Evolutionary conservation across 2,797 vertebrate genomes (phyloP), one percentile per base, ranked within the genome.

Genomic region (Siniperca obscura): DNA sequence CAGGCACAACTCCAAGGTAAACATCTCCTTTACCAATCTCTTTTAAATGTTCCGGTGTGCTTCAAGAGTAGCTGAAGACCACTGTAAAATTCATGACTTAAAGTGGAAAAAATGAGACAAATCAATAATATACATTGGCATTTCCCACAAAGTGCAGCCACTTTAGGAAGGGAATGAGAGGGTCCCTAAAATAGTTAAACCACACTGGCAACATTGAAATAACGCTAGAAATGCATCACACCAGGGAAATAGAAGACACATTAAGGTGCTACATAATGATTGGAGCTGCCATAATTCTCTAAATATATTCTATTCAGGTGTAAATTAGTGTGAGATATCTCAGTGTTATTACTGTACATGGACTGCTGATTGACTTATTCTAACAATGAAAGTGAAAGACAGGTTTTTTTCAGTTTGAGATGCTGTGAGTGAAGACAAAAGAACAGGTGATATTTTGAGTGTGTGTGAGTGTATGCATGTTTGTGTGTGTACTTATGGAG

Each of bases 311-410:
- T 50, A 36, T 73, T 72, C 76, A 90, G 86, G 89, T 88, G 89
- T 70, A 89, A 92, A 93, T 93, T 77, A 89, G 78, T 84, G 81
- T 85, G 86, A 92, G 87, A 83, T 40, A 70, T 78, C n/a, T 74
- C 56, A 3, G 62, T 2, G 44, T 72, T 84, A 72, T 52, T 68
- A 22, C 36, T 27, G 40, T 60, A 60, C 68, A 76, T 70, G 59
- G 56, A 11, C 40, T 3, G 70, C 59, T 80, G 70, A 80, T 66
- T 80, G 80, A 77, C 44, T 1, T 25, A 21, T 59, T 68, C 19
- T 55, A 85, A 82, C 46, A 82, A 85, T 70, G 53, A 7, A 53
- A 62, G 65, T 76, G 82, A 78, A 25, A 81, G 69, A 83, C 19
- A 27, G 61, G 57, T 71, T 46, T 16, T 16, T 65, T 61, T 52